phyloP scores from a whole-genome alignment of 1,140 invertebrate species.

The Trialeurodes vaporariorum region DNA sequence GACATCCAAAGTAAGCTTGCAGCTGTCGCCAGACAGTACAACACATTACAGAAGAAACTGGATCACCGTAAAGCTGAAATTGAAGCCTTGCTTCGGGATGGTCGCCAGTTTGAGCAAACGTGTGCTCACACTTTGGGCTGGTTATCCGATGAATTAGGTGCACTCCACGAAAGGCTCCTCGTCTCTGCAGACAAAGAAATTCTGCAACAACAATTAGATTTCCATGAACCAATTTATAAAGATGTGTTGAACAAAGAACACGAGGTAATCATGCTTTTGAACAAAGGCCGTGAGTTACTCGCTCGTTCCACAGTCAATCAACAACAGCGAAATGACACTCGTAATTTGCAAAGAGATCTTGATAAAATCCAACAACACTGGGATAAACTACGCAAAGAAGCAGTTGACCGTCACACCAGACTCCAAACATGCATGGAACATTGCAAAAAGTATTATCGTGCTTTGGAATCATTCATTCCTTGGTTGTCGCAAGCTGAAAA shows the following conservation, averaged over 20 bases:
- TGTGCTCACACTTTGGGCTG: constrained; percentile 79
- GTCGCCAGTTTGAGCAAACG: constrained; percentile 71
- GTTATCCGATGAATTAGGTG: constrained; percentile 64
- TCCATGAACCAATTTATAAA: constrained; percentile 78
- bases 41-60: constrained; percentile 73
- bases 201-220: constrained; percentile 71
- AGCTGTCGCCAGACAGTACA: constrained; percentile 69
- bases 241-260: constrained; percentile 82
- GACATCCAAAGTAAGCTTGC: constrained; percentile 83
- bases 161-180: constrained; percentile 59
- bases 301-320: constrained; percentile 39
- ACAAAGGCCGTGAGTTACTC: constrained; percentile 72
- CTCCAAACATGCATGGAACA: constrained; percentile 84
- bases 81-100: constrained; percentile 63
- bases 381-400: constrained; percentile 78
- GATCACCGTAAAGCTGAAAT: constrained; percentile 82
- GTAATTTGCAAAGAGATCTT: constrained; percentile 50
- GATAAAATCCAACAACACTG: constrained; percentile 79
- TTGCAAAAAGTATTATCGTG: constrained; percentile 77
- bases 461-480: constrained; percentile 71
- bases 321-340: constrained; percentile 39
- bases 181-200: constrained; percentile 76
- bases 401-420: constrained; percentile 67
- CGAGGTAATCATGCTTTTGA: constrained; percentile 85
- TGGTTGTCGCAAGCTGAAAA: constrained; percentile 82